Percentiles rank a stretch among this genome's conserved stretches.
Evolutionary conservation across 2,113 vertebrate species (phyloP).

Genomic region (Electrona antarctica): DNA sequence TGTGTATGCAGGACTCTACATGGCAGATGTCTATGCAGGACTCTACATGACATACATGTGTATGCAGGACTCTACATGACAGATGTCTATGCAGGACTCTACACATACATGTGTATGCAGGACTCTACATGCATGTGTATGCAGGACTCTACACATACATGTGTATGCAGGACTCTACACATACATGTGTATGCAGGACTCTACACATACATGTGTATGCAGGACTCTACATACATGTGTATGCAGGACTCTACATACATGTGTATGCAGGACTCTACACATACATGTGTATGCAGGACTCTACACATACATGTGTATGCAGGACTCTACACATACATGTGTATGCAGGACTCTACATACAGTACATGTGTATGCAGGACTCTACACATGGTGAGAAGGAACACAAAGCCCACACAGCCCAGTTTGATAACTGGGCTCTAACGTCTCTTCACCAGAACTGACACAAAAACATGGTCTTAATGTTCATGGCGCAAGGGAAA

Average conservation of each 20-base stretch:
- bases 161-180: too few relatives aligned
- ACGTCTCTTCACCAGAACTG: slow-evolving; percentile 52
- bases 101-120: too few relatives aligned
- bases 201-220: too few relatives aligned
- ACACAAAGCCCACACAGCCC: slow-evolving; percentile 19
- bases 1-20: slow-evolving; percentile 22
- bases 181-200: too few relatives aligned
- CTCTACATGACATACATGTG: too few relatives aligned
- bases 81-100: too few relatives aligned
- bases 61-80: too few relatives aligned
- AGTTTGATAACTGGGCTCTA: slow-evolving; percentile 46
- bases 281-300: too few relatives aligned
- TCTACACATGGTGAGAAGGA: slow-evolving; percentile 36
- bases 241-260: slow-evolving; percentile 23
- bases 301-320: too few relatives aligned
- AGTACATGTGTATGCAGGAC: slow-evolving; percentile 3
- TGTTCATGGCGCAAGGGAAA: slow-evolving; percentile 7
- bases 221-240: neutral
- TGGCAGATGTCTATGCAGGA: too few relatives aligned
- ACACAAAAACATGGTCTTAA: slow-evolving; percentile 11
- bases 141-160: slow-evolving; percentile 24
- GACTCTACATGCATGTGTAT: neutral
- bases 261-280: neutral
- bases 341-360: too few relatives aligned
- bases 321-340: too few relatives aligned